Evolutionary conservation across 2,888 invertebrate species (phyloP).

Genomic region (Dynastes tityus): DNA sequence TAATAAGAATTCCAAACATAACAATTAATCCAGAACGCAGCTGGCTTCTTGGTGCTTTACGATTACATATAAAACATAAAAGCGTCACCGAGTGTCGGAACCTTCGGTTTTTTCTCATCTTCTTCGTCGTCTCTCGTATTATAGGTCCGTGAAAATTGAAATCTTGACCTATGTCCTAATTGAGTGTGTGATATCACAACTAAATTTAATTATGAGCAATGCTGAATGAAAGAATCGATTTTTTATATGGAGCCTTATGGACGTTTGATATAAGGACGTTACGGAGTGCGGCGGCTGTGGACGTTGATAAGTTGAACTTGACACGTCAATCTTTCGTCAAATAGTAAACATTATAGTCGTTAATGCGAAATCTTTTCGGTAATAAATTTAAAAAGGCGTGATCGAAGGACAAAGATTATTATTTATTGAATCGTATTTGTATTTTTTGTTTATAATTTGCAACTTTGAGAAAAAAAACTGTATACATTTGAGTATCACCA

Average conservation of each 20-base stretch:
- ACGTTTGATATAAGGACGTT: neutral
- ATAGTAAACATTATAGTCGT: slow-evolving; percentile 37
- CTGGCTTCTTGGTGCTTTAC: slow-evolving; percentile 35
- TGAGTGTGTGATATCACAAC: slow-evolving; percentile 33
- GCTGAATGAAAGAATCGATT: slow-evolving; percentile 18
- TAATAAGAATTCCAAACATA: slow-evolving; percentile 31
- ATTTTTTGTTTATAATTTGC: neutral
- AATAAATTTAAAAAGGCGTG: slow-evolving; percentile 27
- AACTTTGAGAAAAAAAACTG: neutral
- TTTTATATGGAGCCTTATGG: slow-evolving; percentile 12
- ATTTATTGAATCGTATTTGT: neutral
- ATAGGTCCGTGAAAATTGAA: slow-evolving; percentile 35
- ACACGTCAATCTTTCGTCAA: slow-evolving; percentile 28
- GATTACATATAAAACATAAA: slow-evolving; percentile 38
- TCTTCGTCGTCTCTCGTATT: slow-evolving; percentile 2
- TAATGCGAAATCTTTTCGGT: slow-evolving; percentile 27
- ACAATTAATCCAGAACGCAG: slow-evolving; percentile 33
- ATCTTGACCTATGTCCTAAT: slow-evolving; percentile 46
- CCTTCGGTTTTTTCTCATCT: neutral
- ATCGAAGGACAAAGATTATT: slow-evolving; percentile 2
- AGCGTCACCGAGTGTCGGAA: slow-evolving; percentile 20
- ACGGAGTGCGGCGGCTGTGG: neutral
- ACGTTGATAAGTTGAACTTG: slow-evolving; percentile 28
- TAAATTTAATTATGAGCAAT: slow-evolving; percentile 44
- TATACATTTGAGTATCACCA: too few species aligned